Percentiles rank a stretch among this genome's conserved stretches.
phyloP scores from a whole-genome alignment of 2,797 vertebrate genomes.

The Takifugu ocellatus region DNA sequence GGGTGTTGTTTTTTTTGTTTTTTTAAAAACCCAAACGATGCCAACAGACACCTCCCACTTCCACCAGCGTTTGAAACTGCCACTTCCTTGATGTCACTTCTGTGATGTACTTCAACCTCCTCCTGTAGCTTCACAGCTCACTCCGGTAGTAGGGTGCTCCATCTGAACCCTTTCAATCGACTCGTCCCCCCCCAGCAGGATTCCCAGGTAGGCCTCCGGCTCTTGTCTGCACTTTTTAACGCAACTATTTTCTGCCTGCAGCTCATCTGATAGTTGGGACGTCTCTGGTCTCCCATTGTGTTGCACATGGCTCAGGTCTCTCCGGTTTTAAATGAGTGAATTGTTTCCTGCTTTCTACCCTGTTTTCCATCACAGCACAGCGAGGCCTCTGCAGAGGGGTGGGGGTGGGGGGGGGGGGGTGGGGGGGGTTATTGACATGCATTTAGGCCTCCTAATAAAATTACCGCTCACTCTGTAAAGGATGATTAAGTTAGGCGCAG shows the following conservation, averaged over 20 bases:
- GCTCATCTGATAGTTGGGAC: too few relatives aligned
- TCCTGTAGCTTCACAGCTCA: conserved; percentile 1
- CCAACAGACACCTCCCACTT: conserved; percentile 69
- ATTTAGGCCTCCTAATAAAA: conserved; percentile 40
- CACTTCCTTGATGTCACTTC: conserved; percentile 72
- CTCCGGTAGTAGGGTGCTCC: background rate
- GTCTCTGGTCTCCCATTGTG: too few relatives aligned
- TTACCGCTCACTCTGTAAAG: conserved; percentile 52
- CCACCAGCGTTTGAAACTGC: conserved; percentile 65
- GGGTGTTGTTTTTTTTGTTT: background rate
- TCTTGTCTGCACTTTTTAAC: background rate
- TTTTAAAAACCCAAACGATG: conserved; percentile 32
- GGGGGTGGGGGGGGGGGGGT: background rate
- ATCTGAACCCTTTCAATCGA: conserved; percentile 34
- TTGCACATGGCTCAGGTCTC: conserved; percentile 3
- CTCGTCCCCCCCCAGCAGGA: conserved; percentile 20
- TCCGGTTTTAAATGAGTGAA: conserved; percentile 18
- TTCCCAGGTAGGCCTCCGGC: conserved; percentile 63
- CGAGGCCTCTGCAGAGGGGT: conserved; percentile 2
- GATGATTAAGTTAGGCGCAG: conserved; percentile 59
- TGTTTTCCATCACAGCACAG: conserved; percentile 41
- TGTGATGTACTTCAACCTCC: conserved; percentile 54
- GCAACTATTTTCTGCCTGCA: too few relatives aligned
- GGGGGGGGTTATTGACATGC: conserved; percentile 47
- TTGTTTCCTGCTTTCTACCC: conserved; percentile 17